Conservation (phyloP, 2,113 vertebrate genomes). For the Nerophis ophidion region DNA sequence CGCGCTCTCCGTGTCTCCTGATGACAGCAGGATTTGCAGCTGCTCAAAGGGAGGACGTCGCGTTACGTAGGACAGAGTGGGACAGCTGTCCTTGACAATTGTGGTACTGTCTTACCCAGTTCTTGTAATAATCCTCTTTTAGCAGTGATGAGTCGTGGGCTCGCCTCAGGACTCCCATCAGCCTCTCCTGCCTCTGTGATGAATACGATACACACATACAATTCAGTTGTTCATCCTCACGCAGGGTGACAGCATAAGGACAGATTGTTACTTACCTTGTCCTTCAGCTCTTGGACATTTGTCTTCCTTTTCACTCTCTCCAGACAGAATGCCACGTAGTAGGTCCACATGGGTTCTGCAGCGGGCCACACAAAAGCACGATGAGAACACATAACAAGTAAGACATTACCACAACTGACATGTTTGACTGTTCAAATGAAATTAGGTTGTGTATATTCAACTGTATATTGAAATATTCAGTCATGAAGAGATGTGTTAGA, state of each 20-base stretch:
- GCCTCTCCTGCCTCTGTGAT: conserved; percentile 79
- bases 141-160: conserved; percentile 77
- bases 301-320: conserved; percentile 87
- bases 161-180: conserved; percentile 71
- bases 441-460: too few relatives aligned
- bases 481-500: too few relatives aligned
- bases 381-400: too few relatives aligned
- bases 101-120: conserved; percentile 78
- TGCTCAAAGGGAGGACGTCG: conserved; percentile 28
- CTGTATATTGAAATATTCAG: too few relatives aligned
- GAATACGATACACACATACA: neutral
- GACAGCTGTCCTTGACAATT: neutral
- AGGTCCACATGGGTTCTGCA: conserved; percentile 88
- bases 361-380: conserved; percentile 10
- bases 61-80: neutral
- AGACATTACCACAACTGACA: too few relatives aligned
- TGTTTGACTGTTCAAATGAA: too few relatives aligned
- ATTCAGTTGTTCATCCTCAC: neutral
- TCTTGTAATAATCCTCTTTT: conserved; percentile 78
- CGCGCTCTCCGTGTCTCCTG: conserved; percentile 60
- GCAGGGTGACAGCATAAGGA: neutral
- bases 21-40: conserved; percentile 68
- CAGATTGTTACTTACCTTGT: conserved; percentile 66
- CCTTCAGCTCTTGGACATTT: conserved; percentile 78
- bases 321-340: conserved; percentile 82